Conservation (phyloP, 2,113 vertebrate species). For the Notarius quadriscutis region DNA sequence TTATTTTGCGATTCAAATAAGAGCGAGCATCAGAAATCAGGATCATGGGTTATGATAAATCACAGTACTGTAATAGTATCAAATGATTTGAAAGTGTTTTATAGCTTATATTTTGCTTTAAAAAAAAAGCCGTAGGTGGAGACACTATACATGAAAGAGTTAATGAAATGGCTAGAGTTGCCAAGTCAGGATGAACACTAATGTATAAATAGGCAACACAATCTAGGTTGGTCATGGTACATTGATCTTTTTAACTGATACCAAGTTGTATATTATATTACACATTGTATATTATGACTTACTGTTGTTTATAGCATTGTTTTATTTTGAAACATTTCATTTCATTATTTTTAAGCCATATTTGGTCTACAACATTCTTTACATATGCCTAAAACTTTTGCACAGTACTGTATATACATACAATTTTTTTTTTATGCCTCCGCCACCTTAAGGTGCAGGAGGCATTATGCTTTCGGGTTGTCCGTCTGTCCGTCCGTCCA, state of each 20-base stretch:
- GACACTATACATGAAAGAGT: neutral
- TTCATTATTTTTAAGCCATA: no score
- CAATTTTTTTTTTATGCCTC: no score
- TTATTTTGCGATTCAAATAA: neutral
- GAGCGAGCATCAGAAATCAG: neutral
- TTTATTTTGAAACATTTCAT: no score
- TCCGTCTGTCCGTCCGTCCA: no score
- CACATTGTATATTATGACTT: neutral
- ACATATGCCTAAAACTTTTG: no score
- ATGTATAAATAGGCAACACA: neutral
- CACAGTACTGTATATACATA: no score
- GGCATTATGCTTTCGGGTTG: no score
- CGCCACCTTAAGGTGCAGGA: no score
- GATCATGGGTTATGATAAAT: neutral
- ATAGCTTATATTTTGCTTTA: neutral
- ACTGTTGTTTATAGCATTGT: no score
- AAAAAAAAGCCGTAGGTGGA: neutral
- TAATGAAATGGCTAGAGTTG: neutral
- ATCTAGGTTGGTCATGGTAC: neutral
- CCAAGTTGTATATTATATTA: neutral
- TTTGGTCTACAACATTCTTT: no score
- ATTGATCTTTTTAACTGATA: neutral
- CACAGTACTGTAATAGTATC: neutral
- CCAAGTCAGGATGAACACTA: neutral
- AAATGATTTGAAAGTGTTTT: neutral